phyloP scores from a whole-genome alignment of 1,140 invertebrate genomes.

The Cyclargus thomasi region DNA sequence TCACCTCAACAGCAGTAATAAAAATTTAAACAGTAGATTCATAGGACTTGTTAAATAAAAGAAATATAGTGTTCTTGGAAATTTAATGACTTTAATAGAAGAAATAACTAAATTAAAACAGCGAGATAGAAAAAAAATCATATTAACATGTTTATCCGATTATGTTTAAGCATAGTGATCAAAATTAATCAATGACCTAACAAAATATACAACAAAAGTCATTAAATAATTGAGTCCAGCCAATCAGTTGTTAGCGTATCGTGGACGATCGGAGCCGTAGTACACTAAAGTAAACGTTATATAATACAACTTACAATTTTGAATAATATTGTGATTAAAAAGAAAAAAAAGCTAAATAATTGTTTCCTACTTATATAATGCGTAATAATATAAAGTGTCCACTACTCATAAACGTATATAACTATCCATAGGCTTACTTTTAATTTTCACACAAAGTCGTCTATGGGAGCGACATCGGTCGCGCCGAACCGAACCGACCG shows the following conservation, averaged over 20 bases:
- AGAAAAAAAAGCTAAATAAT: slow-evolving; percentile 71
- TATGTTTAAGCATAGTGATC: slow-evolving; percentile 65
- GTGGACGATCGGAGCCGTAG: slow-evolving; percentile 47
- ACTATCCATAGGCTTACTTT: slow-evolving; percentile 68
- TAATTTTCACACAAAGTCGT: slow-evolving; percentile 69
- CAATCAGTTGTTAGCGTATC: slow-evolving; percentile 53
- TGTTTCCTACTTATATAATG: slow-evolving; percentile 73
- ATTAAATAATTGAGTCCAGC: slow-evolving; percentile 72
- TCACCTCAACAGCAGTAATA: neutral
- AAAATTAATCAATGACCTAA: slow-evolving; percentile 75
- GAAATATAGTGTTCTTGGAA: slow-evolving; percentile 60
- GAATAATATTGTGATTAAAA: slow-evolving; percentile 74
- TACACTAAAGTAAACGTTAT: slow-evolving; percentile 67
- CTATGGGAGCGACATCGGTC: slow-evolving; percentile 23
- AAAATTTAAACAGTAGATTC: neutral
- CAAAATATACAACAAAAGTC: slow-evolving; percentile 76
- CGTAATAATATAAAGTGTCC: slow-evolving; percentile 75
- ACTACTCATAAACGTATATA: slow-evolving; percentile 71
- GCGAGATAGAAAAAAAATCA: slow-evolving; percentile 67
- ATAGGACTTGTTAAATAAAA: slow-evolving; percentile 24
- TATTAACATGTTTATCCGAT: slow-evolving; percentile 69
- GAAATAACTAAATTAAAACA: slow-evolving; percentile 75
- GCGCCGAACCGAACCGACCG: slow-evolving; percentile 53
- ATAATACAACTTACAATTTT: slow-evolving; percentile 74
- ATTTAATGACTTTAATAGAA: slow-evolving; percentile 76